phyloP scores from a whole-genome alignment of 53 echinoderm and acorn worm genomes.

The Holothuria scabra region DNA sequence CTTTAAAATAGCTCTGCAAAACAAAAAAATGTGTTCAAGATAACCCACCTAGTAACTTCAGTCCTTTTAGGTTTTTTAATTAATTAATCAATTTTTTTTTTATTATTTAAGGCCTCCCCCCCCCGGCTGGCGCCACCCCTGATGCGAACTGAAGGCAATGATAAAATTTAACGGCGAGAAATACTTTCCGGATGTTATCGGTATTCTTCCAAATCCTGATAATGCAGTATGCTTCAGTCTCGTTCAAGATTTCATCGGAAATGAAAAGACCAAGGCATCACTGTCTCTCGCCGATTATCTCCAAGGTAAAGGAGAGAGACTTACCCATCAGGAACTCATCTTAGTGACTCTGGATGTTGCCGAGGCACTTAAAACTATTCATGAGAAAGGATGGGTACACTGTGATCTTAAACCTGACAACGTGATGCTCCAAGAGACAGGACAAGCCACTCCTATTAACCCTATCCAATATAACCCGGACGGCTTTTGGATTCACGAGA shows the following conservation, averaged over 20 bases:
- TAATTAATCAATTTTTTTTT: too few relatives aligned
- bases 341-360: not conserved
- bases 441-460: not conserved
- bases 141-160: conserved; percentile 5
- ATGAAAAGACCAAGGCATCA: conserved; percentile 1
- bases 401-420: conserved; percentile 29
- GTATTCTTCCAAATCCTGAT: conserved; percentile 16
- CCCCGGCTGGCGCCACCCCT: too few relatives aligned
- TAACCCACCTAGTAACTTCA: too few relatives aligned
- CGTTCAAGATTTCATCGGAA: conserved; percentile 31
- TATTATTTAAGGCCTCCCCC: too few relatives aligned
- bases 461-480: not conserved
- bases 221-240: conserved; percentile 23
- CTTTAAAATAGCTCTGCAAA: too few relatives aligned
- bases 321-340: not conserved
- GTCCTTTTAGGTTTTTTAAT: too few relatives aligned
- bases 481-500: conserved; percentile 27
- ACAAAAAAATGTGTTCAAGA: too few relatives aligned
- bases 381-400: conserved; percentile 22
- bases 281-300: not conserved
- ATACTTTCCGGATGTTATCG: not conserved
- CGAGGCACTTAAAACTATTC: conserved; percentile 20
- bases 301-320: too few relatives aligned
- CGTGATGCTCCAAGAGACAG: not conserved
- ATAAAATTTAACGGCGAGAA: conserved; percentile 21